Base-by-base conservation (phyloP, 1,140 invertebrate genomes). In the Muscidifurax raptorellus region DNA sequence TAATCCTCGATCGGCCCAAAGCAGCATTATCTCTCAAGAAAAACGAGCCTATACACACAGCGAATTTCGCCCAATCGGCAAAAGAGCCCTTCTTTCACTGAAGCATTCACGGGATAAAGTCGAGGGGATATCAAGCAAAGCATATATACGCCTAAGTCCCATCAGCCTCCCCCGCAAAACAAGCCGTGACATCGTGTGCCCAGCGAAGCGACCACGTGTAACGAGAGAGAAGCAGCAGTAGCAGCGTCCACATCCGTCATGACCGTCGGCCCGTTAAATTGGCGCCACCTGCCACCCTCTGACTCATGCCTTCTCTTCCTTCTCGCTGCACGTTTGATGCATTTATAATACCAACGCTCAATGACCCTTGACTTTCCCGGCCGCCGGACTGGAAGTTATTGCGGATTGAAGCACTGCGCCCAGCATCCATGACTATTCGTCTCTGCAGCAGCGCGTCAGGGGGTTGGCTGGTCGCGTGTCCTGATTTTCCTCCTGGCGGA, bases 261-360 rank as follows among this genome's bases (percentile, higher is more conserved):
- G 91, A 89, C 88, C 92, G 91, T 89, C 89, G 92, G 91, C 89
- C 91, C 92, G 92, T 93, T 91, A 93, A 93, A 93, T 93, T 93
- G 90, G 90, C 90, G 92, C 92, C 92, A 93, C 92, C 92, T 93
- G 92, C 90, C 92, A 92, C 91, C 91, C 92, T 75, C 28, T 69
- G 78, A 80, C 72, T 36, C 72, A 44, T 83, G 74, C 52, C 77
- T 67, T 89, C 86, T 89, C 90, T 90, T 87, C 87, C 86, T 69
- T 59, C 71, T 84, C 72, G 69, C 71, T 32, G 79, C 75, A 82
- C 88, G 85, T 90, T 91, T 91, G 91, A 92, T 93, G 91, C 91
- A 92, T 92, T 92, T 91, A 91, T 92, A 93, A 92, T 92, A 89
- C 87, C 81, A 85, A 36, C 18, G 67, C 82, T 89, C 89, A 92